Base-by-base conservation (phyloP, 2,113 vertebrate species). In the Eulacestoma nigropectus region DNA sequence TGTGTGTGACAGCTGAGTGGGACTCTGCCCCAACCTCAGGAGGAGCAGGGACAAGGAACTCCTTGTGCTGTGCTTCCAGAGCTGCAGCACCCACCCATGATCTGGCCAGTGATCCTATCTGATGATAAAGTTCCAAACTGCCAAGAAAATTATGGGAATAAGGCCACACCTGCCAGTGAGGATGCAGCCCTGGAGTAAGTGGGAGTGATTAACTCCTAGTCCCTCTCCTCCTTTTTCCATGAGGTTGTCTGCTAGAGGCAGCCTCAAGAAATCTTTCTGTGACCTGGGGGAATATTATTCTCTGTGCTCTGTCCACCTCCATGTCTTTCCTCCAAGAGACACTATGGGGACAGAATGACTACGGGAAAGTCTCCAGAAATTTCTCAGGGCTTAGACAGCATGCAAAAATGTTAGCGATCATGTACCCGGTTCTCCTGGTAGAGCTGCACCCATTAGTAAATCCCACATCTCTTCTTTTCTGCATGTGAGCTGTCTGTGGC, bases 11-110 rank as follows among this genome's bases (percentile, higher is more conserved):
- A 7, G 17, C 49, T 84, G 27, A 64, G 30, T 16, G 33, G 17
- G 21, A 52, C 62, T 75, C 21, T 85, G 42, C 22, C 19, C 32
- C 1, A 8, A 1, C 20, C 23, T 46, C 29, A 53, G 25, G 2
- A 1, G 89, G 6, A 77, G 25, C 27, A 76, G 30, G 13, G 42
- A n/a, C 0, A 1, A 37, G 50, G 56, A 81, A 10, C 17, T 77
- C 30, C 35, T 65, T 0, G 1, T 35, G 16, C 13, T 44, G 22
- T 19, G 20, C 26, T 47, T 79, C 65, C 2, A 46, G 55, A 57
- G 59, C 35, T 22, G 1, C 0, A 0, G 41, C 62, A 64, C 6
- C 12, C 3, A 1, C 0, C 3, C 14, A 0, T 49, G 30, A 33
- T 18, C 62, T 85, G 57, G 32, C 19, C 49, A 60, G 57, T 20